These are phyloP conservation scores for Henicopernis longicauda DNA, from an alignment of 2,113 vertebrate genomes.

Conservation along the genomic window DNA sequence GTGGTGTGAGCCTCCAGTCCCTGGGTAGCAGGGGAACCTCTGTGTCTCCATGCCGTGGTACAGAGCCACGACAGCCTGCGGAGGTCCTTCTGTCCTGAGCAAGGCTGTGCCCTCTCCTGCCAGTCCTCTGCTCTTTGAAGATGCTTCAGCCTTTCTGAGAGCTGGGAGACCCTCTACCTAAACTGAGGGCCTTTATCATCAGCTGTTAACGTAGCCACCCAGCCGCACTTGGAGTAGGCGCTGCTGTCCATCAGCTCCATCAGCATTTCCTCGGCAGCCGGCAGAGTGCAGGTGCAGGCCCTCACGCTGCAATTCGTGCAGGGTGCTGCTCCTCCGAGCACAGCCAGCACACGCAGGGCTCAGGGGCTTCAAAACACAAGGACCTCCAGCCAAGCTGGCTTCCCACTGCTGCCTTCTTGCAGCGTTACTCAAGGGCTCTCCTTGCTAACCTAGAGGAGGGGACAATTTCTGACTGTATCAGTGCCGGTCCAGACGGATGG, in stretches of 20 bases:
- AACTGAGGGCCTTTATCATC: neutral
- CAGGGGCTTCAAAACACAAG: neutral
- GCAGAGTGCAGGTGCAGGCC: neutral
- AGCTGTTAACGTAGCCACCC: neutral
- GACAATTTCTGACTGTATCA: neutral
- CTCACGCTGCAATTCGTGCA: neutral
- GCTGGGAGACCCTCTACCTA: neutral
- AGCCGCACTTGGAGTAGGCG: neutral
- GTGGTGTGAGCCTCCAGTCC: neutral
- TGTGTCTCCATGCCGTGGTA: neutral
- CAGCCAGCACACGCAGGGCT: neutral
- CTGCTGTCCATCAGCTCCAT: neutral
- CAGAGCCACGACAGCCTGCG: rapidly evolving
- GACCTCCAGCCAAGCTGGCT: neutral
- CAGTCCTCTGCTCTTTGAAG: neutral
- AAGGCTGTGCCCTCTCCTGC: neutral
- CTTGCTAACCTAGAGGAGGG: neutral
- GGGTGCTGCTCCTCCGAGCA: neutral
- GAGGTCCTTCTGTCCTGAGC: neutral
- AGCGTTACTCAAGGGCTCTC: neutral
- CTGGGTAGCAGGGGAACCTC: neutral
- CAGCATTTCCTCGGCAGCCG: neutral
- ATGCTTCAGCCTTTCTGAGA: neutral
- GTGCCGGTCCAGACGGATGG: rapidly evolving
- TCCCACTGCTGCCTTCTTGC: neutral